phyloP scores from a whole-genome alignment of 2,113 vertebrate genomes.

The Pristiophorus japonicus region DNA sequence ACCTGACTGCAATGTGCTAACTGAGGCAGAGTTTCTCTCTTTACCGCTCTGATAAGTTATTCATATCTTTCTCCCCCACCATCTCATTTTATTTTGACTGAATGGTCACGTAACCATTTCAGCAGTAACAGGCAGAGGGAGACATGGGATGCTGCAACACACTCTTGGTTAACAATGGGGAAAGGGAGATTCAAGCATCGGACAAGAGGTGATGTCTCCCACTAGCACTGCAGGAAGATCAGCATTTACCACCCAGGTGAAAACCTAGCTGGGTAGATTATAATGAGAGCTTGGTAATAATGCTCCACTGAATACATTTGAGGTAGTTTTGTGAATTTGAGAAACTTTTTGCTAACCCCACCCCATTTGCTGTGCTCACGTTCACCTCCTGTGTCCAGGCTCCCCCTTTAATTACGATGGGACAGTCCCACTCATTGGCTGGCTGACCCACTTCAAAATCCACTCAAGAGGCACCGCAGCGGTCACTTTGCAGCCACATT shows the following conservation, averaged over 20 bases:
- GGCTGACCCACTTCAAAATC: neutral
- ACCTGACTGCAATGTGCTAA: too few relatives aligned
- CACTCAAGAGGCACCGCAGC: neutral
- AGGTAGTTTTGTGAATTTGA: slow-evolving; percentile 26
- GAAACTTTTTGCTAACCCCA: neutral
- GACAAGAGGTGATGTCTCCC: neutral
- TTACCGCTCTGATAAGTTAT: neutral
- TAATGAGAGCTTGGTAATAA: neutral
- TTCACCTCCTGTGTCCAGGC: neutral
- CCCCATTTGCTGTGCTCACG: neutral
- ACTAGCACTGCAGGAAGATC: neutral
- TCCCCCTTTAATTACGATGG: neutral
- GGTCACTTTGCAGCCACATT: neutral
- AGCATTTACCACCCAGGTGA: neutral
- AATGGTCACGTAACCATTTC: neutral
- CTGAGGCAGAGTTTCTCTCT: neutral
- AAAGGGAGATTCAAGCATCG: neutral
- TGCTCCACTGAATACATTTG: slow-evolving; percentile 2
- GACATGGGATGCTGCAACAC: neutral
- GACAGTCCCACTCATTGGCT: neutral
- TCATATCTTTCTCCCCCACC: neutral
- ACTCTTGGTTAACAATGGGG: neutral
- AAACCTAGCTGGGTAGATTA: neutral
- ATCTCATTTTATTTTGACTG: neutral
- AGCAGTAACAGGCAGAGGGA: neutral